Evolutionary conservation across 2,797 vertebrate species (phyloP).

Genomic region (Zenarchopterus dispar): DNA sequence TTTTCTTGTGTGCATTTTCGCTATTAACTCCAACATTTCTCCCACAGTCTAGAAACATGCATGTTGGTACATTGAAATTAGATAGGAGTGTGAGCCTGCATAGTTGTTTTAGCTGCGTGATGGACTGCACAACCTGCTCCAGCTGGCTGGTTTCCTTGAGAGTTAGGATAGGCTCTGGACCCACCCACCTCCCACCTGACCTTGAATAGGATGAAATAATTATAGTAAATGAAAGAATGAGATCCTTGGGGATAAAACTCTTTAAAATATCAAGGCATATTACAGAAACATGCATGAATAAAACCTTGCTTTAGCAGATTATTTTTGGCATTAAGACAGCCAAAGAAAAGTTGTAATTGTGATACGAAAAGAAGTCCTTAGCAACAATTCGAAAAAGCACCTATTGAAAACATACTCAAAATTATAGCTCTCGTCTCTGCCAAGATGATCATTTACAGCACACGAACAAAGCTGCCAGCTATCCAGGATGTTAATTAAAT

Average conservation of each 20-base stretch:
- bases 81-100: too few species aligned
- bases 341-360: slow-evolving; percentile 67
- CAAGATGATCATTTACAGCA: slow-evolving; percentile 82
- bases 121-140: background rate
- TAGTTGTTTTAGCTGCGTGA: background rate
- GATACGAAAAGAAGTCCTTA: slow-evolving; percentile 52
- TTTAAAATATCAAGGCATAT: slow-evolving; percentile 39
- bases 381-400: slow-evolving; percentile 64
- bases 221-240: background rate
- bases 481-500: slow-evolving; percentile 84
- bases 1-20: too few species aligned
- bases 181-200: background rate
- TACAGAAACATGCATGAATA: slow-evolving; percentile 30
- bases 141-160: background rate
- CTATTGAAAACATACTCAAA: slow-evolving; percentile 77
- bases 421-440: slow-evolving; percentile 74
- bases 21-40: too few species aligned
- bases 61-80: too few species aligned
- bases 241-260: slow-evolving; percentile 13
- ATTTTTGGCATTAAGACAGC: slow-evolving; percentile 67
- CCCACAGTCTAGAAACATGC: too few species aligned
- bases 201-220: background rate
- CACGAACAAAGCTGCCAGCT: slow-evolving; percentile 78
- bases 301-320: slow-evolving; percentile 39
- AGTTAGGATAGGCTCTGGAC: background rate